Evolutionary conservation across 2,113 vertebrate species (phyloP).

Genomic region (Astur gentilis): DNA sequence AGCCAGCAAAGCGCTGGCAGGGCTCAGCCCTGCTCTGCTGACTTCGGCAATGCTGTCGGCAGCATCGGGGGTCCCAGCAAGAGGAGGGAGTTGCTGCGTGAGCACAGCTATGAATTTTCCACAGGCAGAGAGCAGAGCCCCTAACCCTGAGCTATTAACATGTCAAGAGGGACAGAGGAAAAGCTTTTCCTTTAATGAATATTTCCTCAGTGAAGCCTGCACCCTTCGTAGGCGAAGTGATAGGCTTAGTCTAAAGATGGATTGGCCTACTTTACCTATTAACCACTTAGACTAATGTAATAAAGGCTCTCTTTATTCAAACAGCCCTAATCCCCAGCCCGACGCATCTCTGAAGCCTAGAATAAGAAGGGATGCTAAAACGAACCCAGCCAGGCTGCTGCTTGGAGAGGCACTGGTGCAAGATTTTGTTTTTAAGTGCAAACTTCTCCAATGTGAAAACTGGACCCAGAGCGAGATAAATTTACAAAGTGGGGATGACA

Average conservation of each 20-base stretch:
- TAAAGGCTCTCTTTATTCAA: background rate
- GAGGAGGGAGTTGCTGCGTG: background rate
- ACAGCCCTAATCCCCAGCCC: conserved; percentile 10
- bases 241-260: conserved; percentile 68
- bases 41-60: background rate
- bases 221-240: conserved; percentile 19
- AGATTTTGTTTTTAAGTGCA: background rate
- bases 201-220: background rate
- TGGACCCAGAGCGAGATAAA: background rate
- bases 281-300: conserved; percentile 67
- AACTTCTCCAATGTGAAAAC: conserved; percentile 1
- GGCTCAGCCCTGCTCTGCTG: background rate
- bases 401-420: background rate
- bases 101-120: background rate
- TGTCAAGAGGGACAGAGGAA: background rate
- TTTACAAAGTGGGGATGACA: conserved; percentile 40
- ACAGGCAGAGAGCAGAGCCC: background rate
- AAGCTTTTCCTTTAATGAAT: conserved; percentile 55
- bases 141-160: conserved; percentile 20
- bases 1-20: background rate
- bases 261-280: conserved; percentile 75
- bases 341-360: background rate
- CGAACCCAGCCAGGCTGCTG: background rate
- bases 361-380: background rate
- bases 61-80: fast-evolving